Evolutionary conservation across 35 echinoderm and acorn worm genomes (phyloP), one percentile per base, ranked within the genome.

Genomic region (Holothuria glaberrima): DNA sequence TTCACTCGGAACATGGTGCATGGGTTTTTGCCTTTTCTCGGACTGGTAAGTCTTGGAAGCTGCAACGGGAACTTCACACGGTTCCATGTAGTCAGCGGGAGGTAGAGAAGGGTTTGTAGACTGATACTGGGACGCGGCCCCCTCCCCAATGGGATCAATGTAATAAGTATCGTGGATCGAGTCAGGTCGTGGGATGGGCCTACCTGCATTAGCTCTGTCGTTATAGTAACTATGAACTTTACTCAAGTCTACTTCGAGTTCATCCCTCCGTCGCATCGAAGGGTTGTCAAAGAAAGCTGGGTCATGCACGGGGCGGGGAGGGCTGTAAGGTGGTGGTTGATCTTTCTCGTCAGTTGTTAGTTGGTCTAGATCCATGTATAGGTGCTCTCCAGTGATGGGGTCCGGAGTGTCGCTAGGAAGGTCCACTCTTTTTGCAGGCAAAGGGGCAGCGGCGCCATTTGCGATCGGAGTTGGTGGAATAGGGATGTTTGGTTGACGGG

Each of bases 361-460:
- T 22, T 59, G 59, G 30, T 84, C 80, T 12, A 84, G 57, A 56
- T 84, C 80, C 80, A 84, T 61, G 59, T 84, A 84, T 48, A 84
- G 6, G 30, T 84, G 80, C 33, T 84, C 59, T 0, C 80, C 52
- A 0, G 80, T 61, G 57, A 84, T 16, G 14, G 80, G 80, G 34
- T 84, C 80, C 14, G 80, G n/a, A 21, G 52, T 9, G 20, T 59
- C 57, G 21, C 29, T 3, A 30, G 26, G 80, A 12, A 61, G 30
- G 57, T 84, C 34, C 9, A 59, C 30, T 28, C 10, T 33, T 30
- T 84, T 84, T 9, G 27, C 0, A 12, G 80, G 80, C 10, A 84
- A 5, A 33, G 80, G 46, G 21, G 41, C 35, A 5, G 74, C 74
- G 33, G 71, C 28, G 0, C 56, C 46, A 62, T 31, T 64, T 10